A percentile compares a stretch with the other conserved stretches of the same genome.
phyloP scores from a whole-genome alignment of 2,113 vertebrate genomes.

The Triplophysa rosa region DNA sequence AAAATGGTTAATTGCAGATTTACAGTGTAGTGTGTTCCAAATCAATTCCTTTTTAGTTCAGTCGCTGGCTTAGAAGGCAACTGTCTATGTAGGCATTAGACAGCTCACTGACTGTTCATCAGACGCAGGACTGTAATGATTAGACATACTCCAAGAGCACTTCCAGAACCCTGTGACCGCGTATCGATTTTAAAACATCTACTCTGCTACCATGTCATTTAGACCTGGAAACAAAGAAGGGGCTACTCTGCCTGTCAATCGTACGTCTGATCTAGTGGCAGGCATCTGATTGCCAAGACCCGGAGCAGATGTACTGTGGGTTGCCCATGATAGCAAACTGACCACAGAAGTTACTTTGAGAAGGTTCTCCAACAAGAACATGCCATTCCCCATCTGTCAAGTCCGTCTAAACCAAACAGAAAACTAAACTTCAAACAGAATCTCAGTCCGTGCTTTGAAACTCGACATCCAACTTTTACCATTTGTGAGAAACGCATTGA shows the following conservation, averaged over 20 bases:
- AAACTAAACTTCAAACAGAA: conserved; percentile 27
- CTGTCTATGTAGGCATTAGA: background rate
- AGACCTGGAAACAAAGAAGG: conserved; percentile 36
- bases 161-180: background rate
- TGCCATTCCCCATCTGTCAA: conserved; percentile 1
- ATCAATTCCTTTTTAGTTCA: no score
- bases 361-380: background rate
- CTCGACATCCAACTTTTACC: background rate
- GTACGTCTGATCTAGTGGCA: conserved; percentile 18
- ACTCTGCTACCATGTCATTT: conserved; percentile 37
- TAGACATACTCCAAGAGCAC: background rate
- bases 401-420: background rate
- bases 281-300: conserved; percentile 29
- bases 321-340: conserved; percentile 5
- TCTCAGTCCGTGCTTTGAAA: background rate
- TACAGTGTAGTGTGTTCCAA: no score
- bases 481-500: background rate
- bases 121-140: conserved; percentile 25
- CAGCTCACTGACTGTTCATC: conserved; percentile 13
- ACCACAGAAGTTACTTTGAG: conserved; percentile 9
- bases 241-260: conserved; percentile 23
- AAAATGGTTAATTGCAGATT: no score
- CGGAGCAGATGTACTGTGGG: conserved; percentile 27
- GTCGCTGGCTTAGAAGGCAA: no score
- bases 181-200: conserved; percentile 37